Conservation (phyloP, 2,888 invertebrate genomes). For the Cephonodes hylas region DNA sequence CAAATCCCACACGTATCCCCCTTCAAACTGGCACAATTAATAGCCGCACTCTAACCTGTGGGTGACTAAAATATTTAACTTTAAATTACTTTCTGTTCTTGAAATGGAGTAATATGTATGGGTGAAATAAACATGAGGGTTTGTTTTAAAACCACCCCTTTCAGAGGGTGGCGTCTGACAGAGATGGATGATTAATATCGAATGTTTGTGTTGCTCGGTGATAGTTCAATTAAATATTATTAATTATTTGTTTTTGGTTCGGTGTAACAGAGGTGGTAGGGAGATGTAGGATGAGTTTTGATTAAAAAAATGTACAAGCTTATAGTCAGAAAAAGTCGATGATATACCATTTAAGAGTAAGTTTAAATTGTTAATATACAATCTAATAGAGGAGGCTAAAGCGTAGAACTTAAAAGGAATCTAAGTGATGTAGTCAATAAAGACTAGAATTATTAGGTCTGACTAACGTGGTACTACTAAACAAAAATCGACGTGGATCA, state of each 20-base stretch:
- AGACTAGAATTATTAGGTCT: too few species aligned
- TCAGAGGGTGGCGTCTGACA: slow-evolving; percentile 5
- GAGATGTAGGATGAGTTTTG: background rate
- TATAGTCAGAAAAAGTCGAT: too few species aligned
- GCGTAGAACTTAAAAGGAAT: too few species aligned
- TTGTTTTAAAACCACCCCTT: background rate
- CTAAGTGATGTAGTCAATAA: too few species aligned
- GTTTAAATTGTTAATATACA: too few species aligned
- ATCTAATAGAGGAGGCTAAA: too few species aligned
- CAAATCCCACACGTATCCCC: background rate
- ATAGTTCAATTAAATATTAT: slow-evolving; percentile 16
- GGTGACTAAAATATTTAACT: background rate
- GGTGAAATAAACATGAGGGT: background rate
- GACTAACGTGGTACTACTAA: too few species aligned
- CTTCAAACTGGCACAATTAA: background rate
- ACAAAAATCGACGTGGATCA: too few species aligned
- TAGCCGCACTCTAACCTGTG: background rate
- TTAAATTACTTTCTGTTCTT: slow-evolving; percentile 5
- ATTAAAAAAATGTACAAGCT: too few species aligned
- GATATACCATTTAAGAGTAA: too few species aligned
- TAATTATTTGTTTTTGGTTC: slow-evolving; percentile 16
- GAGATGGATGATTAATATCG: slow-evolving; percentile 11
- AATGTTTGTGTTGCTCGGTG: slow-evolving; percentile 6
- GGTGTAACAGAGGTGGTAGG: background rate
- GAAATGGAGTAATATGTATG: slow-evolving; percentile 2